Evolutionary conservation across 2,113 vertebrate genomes (phyloP), one percentile per base, ranked within the genome.

Genomic region (Oostethus manadensis): DNA sequence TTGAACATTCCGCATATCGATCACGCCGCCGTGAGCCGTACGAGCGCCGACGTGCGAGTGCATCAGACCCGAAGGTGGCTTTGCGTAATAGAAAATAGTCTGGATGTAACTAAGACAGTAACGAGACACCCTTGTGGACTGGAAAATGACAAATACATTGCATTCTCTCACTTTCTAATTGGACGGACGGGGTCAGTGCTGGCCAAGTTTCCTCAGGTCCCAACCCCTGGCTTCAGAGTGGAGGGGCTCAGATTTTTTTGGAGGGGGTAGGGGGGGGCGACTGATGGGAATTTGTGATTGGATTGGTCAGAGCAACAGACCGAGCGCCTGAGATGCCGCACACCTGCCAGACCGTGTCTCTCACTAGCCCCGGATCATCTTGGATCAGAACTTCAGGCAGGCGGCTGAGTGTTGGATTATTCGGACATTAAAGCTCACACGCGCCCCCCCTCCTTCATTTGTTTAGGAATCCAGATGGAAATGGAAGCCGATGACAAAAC

Each of bases 321-420:
- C 8, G n/a, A 26, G 56, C 26, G 48, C 60, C 62, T 47, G 50
- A 48, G 74, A 77, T 64, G 60, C 65, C 56, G 26, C 67, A 56
- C 87, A 90, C 81, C 87, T 90, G 89, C 78, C 72, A 64, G 63
- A 47, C 62, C 61, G 22, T 58, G 74, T 88, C 86, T 89, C 56
- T 83, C 74, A 71, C 68, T 64, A 63, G 51, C 46, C 29, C 60
- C 42, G 23, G 56, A 55, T 55, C 33, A 55, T n/a, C 10, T n/a
- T 1, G 53, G 29, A 55, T 55, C 35, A 40, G 8, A 8, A 40
- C 18, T 40, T 23, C 11, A 42, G 38, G 10, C 38, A 4, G 38
- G 13, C 38, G 38, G 38, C 38, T 13, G 9, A 40, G 38, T 14
- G 38, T 5, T 11, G 13, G 38, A 42, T 42, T 13, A 42, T 42